Evolutionary conservation across 2,797 vertebrate species (phyloP).

Genomic region (Rhinella marina): DNA sequence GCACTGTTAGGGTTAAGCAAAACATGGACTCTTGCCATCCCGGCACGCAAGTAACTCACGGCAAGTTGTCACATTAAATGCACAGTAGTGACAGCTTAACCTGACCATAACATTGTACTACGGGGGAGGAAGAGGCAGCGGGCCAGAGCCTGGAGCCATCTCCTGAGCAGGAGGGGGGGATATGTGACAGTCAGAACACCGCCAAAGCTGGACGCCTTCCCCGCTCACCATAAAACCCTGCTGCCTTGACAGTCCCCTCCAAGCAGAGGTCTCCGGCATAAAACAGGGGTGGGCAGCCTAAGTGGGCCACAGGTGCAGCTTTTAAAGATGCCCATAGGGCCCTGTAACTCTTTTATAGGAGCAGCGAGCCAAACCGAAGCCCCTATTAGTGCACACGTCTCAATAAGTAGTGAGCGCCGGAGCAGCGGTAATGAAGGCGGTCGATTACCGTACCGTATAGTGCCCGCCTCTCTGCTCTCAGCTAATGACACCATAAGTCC

Average conservation of each 20-base stretch:
- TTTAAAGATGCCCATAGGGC: conserved; percentile 47
- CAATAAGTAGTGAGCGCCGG: conserved; percentile 6
- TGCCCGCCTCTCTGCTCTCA: background rate
- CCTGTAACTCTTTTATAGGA: conserved; percentile 43
- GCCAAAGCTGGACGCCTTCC: conserved; percentile 23
- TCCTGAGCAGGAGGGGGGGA: background rate
- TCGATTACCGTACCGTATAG: background rate
- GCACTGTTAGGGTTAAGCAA: conserved; percentile 5
- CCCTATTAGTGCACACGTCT: conserved; percentile 25
- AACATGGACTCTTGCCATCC: conserved; percentile 2
- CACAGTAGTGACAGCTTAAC: conserved; percentile 56
- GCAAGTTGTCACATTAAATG: conserved; percentile 55
- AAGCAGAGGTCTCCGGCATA: conserved; percentile 29
- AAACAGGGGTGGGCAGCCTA: conserved; percentile 47
- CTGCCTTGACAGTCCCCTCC: conserved; percentile 40
- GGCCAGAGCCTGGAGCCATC: conserved; percentile 40
- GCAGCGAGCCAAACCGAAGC: conserved; percentile 20
- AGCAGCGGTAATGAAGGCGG: background rate
- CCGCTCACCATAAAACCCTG: conserved; percentile 37
- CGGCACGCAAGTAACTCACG: conserved; percentile 34
- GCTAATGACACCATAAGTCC: background rate
- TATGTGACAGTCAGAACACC: conserved; percentile 13
- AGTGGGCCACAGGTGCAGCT: conserved; percentile 59
- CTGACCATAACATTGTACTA: conserved; percentile 55
- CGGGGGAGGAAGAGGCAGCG: conserved; percentile 31